Conservation (phyloP, 2,113 vertebrate species). For the Nettapus auritus region DNA sequence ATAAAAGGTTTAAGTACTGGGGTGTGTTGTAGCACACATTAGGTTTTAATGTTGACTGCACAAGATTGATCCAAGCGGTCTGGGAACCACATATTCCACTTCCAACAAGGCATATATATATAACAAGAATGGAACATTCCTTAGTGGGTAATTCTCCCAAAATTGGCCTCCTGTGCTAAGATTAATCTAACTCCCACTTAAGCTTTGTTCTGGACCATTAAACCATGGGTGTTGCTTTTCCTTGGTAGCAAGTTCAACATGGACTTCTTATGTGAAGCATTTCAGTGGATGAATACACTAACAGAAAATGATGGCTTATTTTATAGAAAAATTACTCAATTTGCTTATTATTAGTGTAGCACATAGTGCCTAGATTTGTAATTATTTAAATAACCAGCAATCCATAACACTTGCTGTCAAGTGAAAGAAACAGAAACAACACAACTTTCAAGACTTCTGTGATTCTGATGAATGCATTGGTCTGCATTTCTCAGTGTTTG, state of each 20-base stretch:
- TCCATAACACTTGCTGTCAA: neutral
- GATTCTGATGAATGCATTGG: neutral
- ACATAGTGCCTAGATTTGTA: neutral
- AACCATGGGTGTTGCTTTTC: neutral
- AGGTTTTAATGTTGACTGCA: neutral
- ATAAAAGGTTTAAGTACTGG: neutral
- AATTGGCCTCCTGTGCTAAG: neutral
- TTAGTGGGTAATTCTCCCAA: neutral
- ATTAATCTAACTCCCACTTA: neutral
- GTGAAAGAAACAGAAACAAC: neutral
- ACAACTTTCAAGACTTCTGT: neutral
- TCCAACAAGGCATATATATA: neutral
- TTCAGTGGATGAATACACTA: neutral
- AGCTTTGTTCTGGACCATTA: neutral
- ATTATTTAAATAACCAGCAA: neutral
- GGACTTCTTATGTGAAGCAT: neutral
- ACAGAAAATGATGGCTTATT: neutral
- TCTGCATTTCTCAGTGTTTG: neutral
- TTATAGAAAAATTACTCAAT: neutral
- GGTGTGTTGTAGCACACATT: neutral
- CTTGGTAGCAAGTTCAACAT: neutral
- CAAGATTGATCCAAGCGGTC: neutral
- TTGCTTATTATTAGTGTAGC: neutral
- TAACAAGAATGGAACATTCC: conserved; percentile 6
- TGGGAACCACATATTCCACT: neutral